Percentiles rank a stretch among this genome's conserved stretches.
These are phyloP conservation scores for Psilopsiagon aymara DNA, from an alignment of 2,113 vertebrate genomes.

Conservation along the genomic window DNA sequence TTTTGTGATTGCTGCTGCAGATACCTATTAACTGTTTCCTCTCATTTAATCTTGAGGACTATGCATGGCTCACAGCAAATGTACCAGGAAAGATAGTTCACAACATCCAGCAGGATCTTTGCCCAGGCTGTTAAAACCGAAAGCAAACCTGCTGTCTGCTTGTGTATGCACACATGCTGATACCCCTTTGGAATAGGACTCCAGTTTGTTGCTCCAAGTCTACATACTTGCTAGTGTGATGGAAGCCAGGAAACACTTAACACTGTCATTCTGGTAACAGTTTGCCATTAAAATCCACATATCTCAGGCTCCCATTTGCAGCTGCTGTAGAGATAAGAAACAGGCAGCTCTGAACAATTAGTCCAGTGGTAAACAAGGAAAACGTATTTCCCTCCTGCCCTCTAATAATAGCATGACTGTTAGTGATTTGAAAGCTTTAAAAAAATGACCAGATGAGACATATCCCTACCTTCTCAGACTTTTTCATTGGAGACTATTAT, in stretches of 20 bases:
- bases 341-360: neutral
- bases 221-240: neutral
- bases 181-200: neutral
- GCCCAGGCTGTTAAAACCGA: neutral
- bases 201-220: neutral
- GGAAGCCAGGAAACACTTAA: neutral
- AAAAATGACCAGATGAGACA: neutral
- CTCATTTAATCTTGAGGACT: neutral
- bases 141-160: neutral
- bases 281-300: neutral
- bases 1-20: conserved; percentile 31
- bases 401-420: neutral
- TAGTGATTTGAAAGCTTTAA: neutral
- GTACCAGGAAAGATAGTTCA: neutral
- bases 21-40: conserved; percentile 51
- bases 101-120: neutral
- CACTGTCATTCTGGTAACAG: neutral
- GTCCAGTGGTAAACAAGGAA: neutral
- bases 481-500: neutral
- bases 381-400: neutral
- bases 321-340: neutral
- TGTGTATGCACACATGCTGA: accelerated
- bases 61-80: neutral
- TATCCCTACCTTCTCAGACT: neutral
- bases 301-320: neutral